Evolutionary conservation across 2,888 invertebrate species (phyloP).

Genomic region (Agrotis puta): DNA sequence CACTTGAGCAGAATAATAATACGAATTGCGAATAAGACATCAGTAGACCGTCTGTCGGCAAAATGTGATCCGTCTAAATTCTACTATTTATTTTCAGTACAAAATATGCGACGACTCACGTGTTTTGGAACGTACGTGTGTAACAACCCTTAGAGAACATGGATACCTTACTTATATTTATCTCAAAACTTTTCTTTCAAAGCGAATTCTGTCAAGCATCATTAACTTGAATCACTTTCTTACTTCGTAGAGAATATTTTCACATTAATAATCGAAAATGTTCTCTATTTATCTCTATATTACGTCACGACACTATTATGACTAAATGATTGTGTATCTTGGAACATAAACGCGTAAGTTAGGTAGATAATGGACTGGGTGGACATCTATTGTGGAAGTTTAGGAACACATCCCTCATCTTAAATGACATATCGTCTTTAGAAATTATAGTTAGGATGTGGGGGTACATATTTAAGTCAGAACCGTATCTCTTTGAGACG

Average conservation of each 20-base stretch:
- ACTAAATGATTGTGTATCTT: slow-evolving; percentile 39
- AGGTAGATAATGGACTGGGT: slow-evolving; percentile 34
- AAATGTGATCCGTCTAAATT: too few relatives aligned
- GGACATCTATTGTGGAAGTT: slow-evolving; percentile 39
- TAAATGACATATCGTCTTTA: slow-evolving; percentile 53
- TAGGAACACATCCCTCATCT: slow-evolving; percentile 45
- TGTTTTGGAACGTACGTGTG: too few relatives aligned
- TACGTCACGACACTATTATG: slow-evolving; percentile 3
- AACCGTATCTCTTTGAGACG: too few relatives aligned
- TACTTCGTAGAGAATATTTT: slow-evolving; percentile 2
- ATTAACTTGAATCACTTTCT: slow-evolving; percentile 11
- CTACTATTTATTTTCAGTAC: too few relatives aligned
- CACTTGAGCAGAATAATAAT: too few relatives aligned
- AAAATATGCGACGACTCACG: too few relatives aligned
- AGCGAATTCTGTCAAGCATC: slow-evolving; percentile 6
- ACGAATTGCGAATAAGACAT: too few relatives aligned
- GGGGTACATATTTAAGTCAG: too few relatives aligned
- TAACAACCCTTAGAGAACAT: too few relatives aligned
- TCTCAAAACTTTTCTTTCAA: slow-evolving; percentile 13
- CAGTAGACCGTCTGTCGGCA: too few relatives aligned
- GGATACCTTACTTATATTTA: not conserved
- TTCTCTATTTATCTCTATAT: slow-evolving; percentile 2
- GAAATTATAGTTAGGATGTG: slow-evolving; percentile 42
- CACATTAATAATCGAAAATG: not conserved
- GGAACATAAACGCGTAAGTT: slow-evolving; percentile 41